These are phyloP conservation scores for Cephus cinctus DNA, from an alignment of 1,140 invertebrate genomes.

Conservation along the genomic window DNA sequence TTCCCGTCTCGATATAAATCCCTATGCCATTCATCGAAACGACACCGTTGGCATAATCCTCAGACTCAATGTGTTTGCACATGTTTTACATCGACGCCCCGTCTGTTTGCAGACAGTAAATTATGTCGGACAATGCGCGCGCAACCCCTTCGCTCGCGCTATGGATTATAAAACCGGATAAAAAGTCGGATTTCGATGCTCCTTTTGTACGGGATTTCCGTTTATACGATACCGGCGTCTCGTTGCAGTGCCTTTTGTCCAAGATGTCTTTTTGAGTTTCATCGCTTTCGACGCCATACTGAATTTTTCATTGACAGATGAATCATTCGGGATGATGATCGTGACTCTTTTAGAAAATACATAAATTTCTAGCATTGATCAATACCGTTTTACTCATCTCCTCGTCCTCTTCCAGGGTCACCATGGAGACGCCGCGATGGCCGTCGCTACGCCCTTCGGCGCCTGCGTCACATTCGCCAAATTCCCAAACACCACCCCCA, in stretches of 20 bases:
- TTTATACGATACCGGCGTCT: neutral
- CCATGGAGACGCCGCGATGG: slow-evolving; percentile 46
- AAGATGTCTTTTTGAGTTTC: neutral
- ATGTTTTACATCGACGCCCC: slow-evolving; percentile 54
- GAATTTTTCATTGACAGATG: neutral
- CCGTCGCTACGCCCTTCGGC: slow-evolving; percentile 38
- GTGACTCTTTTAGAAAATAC: slow-evolving; percentile 1
- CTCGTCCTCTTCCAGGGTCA: slow-evolving; percentile 36
- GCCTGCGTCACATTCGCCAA: too few relatives aligned
- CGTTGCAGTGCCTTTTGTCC: neutral
- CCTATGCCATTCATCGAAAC: slow-evolving; percentile 26
- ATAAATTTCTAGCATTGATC: slow-evolving; percentile 21
- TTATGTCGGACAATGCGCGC: slow-evolving; percentile 49
- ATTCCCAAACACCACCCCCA: too few relatives aligned
- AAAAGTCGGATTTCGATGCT: slow-evolving; percentile 15
- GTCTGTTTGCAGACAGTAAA: slow-evolving; percentile 57
- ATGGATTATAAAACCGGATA: slow-evolving; percentile 45
- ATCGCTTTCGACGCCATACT: neutral
- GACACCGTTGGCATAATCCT: slow-evolving; percentile 36
- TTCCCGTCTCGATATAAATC: slow-evolving; percentile 43
- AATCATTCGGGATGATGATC: neutral
- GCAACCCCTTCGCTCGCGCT: slow-evolving; percentile 35
- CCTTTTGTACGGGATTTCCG: neutral
- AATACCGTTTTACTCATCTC: slow-evolving; percentile 34
- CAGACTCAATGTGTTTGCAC: slow-evolving; percentile 43